These are phyloP conservation scores for Bucco capensis DNA, from an alignment of 2,113 vertebrate genomes.

Conservation along the genomic window DNA sequence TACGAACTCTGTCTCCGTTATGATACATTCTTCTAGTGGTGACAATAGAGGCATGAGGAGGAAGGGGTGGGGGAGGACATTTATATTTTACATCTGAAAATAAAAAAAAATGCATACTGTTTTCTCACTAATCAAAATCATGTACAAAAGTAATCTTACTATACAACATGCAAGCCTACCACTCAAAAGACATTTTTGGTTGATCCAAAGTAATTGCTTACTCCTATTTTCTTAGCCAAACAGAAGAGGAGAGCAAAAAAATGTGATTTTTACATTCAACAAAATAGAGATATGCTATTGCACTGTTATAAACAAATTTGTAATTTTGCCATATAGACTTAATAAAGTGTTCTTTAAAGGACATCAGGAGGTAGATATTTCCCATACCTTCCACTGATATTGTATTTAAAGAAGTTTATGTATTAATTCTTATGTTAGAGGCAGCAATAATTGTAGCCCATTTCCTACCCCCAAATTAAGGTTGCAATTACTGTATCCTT, in stretches of 20 bases:
- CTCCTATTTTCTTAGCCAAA: background rate
- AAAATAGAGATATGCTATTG: background rate
- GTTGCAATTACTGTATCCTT: background rate
- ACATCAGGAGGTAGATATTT: background rate
- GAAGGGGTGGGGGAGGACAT: constrained; percentile 72
- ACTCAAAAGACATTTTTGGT: background rate
- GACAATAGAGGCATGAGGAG: background rate
- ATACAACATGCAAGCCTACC: background rate
- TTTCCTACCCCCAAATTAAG: background rate
- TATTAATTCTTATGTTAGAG: background rate
- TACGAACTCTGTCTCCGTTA: constrained; percentile 42
- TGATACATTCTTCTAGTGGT: background rate
- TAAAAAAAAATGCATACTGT: background rate
- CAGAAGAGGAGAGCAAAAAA: background rate
- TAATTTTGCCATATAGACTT: background rate
- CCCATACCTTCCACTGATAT: background rate
- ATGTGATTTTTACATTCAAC: background rate
- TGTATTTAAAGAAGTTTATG: background rate
- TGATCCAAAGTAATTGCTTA: background rate
- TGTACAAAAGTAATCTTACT: accelerated
- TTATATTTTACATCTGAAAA: constrained; percentile 67
- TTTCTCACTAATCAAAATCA: background rate
- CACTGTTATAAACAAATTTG: background rate
- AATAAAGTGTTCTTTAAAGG: background rate
- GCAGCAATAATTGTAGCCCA: background rate